Evolutionary conservation across 2,888 invertebrate genomes (phyloP).

Genomic region (Charanyca ferruginea): DNA sequence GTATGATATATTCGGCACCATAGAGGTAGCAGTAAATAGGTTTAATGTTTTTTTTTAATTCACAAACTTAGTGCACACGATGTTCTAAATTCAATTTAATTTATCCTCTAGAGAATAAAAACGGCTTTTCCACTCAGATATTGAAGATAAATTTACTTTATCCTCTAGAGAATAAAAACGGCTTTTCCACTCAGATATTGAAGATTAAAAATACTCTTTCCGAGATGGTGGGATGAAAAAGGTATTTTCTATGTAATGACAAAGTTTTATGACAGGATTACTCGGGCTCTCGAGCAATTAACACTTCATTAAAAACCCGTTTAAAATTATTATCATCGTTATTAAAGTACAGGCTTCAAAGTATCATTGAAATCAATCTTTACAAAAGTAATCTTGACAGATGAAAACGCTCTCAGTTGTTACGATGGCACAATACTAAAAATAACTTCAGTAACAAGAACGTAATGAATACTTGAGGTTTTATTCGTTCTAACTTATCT

Average conservation of each 20-base stretch:
- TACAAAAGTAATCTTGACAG: not conserved
- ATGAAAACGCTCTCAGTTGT: not conserved
- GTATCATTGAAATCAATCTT: not conserved
- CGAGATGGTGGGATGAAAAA: no score
- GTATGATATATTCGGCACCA: no score
- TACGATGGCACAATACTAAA: not conserved
- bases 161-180: no score
- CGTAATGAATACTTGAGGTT: constrained; percentile 10
- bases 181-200: no score
- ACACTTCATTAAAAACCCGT: constrained; percentile 16
- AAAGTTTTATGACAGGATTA: constrained; percentile 2
- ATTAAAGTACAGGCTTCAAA: constrained; percentile 1
- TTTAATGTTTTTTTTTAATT: no score
- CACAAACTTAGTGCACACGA: no score
- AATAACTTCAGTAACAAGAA: not conserved
- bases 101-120: no score
- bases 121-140: no score
- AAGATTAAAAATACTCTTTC: no score
- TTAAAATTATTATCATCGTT: not conserved
- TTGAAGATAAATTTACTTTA: no score
- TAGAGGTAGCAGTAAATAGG: no score
- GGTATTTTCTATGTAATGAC: not conserved
- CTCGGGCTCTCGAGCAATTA: constrained; percentile 2
- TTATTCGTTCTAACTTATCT: constrained; percentile 30
- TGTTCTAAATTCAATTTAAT: no score